A percentile compares a stretch with the other conserved stretches of the same genome.
Conservation (phyloP, 2,113 vertebrate species). For the Tupaia tana region DNA sequence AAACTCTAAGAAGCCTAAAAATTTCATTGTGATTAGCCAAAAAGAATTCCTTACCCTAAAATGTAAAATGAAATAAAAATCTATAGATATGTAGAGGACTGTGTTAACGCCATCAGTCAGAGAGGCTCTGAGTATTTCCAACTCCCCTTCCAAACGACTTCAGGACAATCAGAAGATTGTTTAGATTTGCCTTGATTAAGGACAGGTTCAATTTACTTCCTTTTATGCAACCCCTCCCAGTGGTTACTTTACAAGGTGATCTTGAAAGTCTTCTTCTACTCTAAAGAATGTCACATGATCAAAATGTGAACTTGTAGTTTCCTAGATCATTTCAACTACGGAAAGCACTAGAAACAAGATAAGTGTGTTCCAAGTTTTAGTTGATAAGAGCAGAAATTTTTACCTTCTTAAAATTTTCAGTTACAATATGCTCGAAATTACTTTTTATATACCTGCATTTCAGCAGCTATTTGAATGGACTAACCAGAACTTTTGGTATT, state of each 20-base stretch:
- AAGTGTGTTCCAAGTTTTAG: not conserved
- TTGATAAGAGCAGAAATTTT: not conserved
- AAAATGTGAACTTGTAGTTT: not conserved
- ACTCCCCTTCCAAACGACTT: not conserved
- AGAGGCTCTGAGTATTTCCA: not conserved
- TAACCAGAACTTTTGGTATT: not conserved
- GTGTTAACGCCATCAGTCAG: not conserved
- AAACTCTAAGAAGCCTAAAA: constrained; percentile 20
- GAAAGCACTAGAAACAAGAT: not conserved
- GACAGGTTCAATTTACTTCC: constrained; percentile 1
- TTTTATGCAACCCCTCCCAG: not conserved
- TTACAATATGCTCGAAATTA: not conserved
- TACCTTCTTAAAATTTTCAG: not conserved
- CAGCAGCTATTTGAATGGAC: constrained; percentile 35
- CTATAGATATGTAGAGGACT: not conserved
- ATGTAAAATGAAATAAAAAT: constrained; percentile 53
- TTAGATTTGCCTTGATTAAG: constrained; percentile 43
- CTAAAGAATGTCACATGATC: not conserved
- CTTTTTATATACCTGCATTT: constrained; percentile 30
- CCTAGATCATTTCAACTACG: not conserved
- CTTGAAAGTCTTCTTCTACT: constrained; percentile 49
- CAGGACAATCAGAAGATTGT: not conserved
- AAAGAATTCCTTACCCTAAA: constrained; percentile 32
- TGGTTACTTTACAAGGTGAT: not conserved
- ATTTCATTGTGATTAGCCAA: constrained; percentile 6